These are phyloP conservation scores for Ridgeia piscesae DNA, from an alignment of 1,140 invertebrate species.

Conservation along the genomic window DNA sequence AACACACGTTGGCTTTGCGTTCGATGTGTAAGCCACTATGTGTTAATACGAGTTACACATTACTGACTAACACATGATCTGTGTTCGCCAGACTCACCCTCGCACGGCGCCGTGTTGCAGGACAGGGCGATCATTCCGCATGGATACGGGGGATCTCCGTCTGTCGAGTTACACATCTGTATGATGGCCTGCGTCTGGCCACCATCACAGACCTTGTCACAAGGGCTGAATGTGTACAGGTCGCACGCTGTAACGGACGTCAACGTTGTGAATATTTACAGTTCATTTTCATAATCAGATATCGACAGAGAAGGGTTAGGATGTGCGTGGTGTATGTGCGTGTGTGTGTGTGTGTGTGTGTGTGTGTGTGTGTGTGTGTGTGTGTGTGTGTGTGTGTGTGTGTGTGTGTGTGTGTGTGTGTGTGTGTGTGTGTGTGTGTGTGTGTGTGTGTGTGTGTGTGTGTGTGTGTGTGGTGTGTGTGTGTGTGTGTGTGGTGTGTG, in stretches of 20 bases:
- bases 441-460: conserved; percentile 43
- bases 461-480: conserved; percentile 40
- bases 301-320: neutral
- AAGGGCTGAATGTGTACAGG: neutral
- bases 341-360: neutral
- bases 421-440: conserved; percentile 45
- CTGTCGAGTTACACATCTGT: neutral
- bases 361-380: conserved; percentile 37
- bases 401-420: conserved; percentile 43
- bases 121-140: neutral
- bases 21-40: neutral
- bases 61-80: no score
- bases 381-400: conserved; percentile 46
- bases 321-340: neutral
- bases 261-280: neutral
- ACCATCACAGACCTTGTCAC: neutral
- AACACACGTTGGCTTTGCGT: no score
- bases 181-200: neutral
- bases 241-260: neutral
- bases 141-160: neutral
- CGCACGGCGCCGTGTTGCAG: neutral
- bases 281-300: neutral
- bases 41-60: no score
- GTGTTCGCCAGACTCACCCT: no score
- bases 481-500: conserved; percentile 17